These are phyloP conservation scores for Plutomurus gul DNA, from an alignment of 1,140 invertebrate species.

Conservation along the genomic window DNA sequence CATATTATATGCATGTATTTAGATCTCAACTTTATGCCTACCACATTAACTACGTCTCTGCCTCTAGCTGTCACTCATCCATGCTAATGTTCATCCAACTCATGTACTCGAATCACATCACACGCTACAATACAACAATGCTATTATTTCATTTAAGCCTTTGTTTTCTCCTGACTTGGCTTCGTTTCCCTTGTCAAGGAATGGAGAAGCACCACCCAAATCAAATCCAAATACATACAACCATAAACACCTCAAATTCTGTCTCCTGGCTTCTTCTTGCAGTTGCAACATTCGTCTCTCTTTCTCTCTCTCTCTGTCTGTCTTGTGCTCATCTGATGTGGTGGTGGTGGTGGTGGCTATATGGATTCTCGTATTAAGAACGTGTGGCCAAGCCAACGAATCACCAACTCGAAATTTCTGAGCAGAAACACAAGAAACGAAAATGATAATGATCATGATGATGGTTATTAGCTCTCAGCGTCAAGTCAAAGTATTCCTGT, in stretches of 20 bases:
- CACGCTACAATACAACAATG: background rate
- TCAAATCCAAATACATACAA: conserved; percentile 22
- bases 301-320: background rate
- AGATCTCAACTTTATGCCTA: conserved; percentile 12
- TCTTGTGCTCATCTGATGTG: too few relatives aligned
- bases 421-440: background rate
- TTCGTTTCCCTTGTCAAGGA: conserved; percentile 19
- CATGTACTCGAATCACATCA: conserved; percentile 6
- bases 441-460: background rate
- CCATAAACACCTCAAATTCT: conserved; percentile 20
- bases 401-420: background rate
- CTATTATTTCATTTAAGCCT: background rate
- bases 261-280: conserved; percentile 16
- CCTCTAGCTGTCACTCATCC: conserved; percentile 31
- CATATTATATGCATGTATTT: conserved; percentile 8
- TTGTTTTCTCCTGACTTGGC: background rate
- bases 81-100: conserved; percentile 11
- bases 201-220: conserved; percentile 12
- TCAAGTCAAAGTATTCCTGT: background rate
- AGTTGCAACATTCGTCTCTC: background rate
- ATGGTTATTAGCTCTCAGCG: conserved; percentile 31
- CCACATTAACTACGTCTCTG: background rate
- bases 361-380: too few relatives aligned
- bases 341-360: too few relatives aligned
- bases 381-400: background rate